Percentiles rank a stretch among this genome's conserved stretches.
phyloP scores from a whole-genome alignment of 2,797 vertebrate species.

The Oceanodroma leucorhoa region DNA sequence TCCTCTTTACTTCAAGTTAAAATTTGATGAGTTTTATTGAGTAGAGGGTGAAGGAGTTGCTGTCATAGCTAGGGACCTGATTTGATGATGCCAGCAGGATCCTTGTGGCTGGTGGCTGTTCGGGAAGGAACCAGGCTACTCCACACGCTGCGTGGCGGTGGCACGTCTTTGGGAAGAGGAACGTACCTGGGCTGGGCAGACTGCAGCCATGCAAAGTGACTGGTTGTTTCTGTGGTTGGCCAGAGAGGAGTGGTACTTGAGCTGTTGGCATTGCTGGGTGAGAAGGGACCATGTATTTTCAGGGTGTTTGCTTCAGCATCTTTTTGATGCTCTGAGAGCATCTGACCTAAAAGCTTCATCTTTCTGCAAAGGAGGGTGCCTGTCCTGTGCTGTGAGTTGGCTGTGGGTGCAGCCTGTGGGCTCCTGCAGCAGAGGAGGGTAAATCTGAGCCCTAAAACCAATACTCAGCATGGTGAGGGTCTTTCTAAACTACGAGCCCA shows the following conservation, averaged over 20 bases:
- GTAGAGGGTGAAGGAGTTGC: background rate
- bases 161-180: background rate
- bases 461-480: background rate
- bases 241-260: background rate
- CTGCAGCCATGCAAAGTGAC: background rate
- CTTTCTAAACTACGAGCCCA: background rate
- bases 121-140: background rate
- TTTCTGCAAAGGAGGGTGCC: background rate
- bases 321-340: background rate
- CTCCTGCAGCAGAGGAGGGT: background rate
- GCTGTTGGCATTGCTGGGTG: background rate
- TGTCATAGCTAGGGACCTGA: background rate
- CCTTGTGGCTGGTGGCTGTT: background rate
- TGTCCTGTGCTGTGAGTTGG: background rate
- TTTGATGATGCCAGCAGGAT: background rate
- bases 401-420: background rate
- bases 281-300: background rate
- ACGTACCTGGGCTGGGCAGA: fast-evolving
- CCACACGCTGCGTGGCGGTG: fast-evolving
- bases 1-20: background rate
- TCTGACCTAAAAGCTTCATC: background rate
- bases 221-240: background rate
- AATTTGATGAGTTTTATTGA: background rate
- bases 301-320: background rate
- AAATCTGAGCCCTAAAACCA: background rate